Evolutionary conservation across 1,140 invertebrate genomes (phyloP).

Genomic region (Psix sp.): DNA sequence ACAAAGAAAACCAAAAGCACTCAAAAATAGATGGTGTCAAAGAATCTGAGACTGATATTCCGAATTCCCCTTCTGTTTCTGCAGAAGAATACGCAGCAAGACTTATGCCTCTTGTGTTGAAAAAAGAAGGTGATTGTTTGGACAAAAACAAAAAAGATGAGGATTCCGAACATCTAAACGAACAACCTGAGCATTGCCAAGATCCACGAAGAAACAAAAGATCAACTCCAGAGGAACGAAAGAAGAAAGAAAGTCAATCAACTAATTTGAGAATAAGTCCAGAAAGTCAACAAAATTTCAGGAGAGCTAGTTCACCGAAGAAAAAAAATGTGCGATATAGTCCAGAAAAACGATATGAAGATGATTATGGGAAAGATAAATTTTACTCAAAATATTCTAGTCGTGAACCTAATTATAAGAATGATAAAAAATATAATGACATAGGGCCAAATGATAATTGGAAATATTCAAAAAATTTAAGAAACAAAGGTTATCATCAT

Average conservation of each 20-base stretch:
- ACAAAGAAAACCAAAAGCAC: slow-evolving; percentile 11
- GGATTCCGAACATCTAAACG: neutral
- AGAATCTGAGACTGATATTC: neutral
- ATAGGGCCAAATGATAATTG: no score
- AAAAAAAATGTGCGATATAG: neutral
- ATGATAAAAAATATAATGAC: neutral
- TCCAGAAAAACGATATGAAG: neutral
- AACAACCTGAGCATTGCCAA: neutral
- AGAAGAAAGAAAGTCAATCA: neutral
- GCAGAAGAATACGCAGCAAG: slow-evolving; percentile 31
- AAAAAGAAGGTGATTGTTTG: neutral
- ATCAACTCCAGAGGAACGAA: neutral
- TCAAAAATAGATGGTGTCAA: neutral
- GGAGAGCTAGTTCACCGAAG: no score
- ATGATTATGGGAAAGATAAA: neutral
- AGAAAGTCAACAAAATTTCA: neutral
- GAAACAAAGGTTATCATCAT: neutral
- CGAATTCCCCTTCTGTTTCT: slow-evolving; percentile 8
- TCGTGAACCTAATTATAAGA: slow-evolving; percentile 5
- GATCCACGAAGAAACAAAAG: slow-evolving; percentile 7
- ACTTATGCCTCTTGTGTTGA: slow-evolving; percentile 10
- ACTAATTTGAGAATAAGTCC: neutral
- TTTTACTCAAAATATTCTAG: neutral
- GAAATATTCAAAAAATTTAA: neutral
- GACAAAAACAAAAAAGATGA: neutral